Conservation (phyloP, 1,140 invertebrate genomes). For the Lepidurus packardi region DNA sequence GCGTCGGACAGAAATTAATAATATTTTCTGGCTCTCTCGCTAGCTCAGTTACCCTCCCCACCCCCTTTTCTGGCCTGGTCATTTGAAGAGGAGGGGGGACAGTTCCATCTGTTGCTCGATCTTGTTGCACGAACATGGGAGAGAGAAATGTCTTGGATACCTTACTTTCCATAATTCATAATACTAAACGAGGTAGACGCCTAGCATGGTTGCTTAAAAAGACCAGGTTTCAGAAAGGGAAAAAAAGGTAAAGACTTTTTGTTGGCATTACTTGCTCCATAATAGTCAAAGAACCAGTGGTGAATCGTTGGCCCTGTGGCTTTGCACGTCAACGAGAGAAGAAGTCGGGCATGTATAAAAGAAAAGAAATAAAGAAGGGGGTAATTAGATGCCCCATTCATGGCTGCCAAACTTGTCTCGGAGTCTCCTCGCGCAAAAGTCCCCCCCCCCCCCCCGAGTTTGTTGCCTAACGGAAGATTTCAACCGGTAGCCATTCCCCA, state of each 20-base stretch:
- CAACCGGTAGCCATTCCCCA: no score
- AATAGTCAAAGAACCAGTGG: no score
- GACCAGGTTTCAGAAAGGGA: not conserved
- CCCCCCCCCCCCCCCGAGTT: no score
- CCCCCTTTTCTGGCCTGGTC: not conserved
- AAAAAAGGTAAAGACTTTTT: slow-evolving; percentile 33
- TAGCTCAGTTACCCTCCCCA: not conserved
- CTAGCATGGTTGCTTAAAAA: not conserved
- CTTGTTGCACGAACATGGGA: not conserved
- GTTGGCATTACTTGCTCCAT: slow-evolving; percentile 5
- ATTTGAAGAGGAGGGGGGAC: not conserved
- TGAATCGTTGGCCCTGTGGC: not conserved
- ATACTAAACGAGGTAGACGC: not conserved
- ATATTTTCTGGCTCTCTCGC: not conserved
- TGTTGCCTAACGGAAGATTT: no score
- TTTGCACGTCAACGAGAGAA: not conserved
- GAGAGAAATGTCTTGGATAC: not conserved
- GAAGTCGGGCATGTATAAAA: not conserved
- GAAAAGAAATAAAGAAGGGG: not conserved
- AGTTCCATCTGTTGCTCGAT: not conserved
- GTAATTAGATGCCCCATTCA: slow-evolving; percentile 15
- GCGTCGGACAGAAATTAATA: not conserved
- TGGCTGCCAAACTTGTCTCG: not conserved
- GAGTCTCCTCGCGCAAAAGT: no score
- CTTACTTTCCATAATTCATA: not conserved